phyloP scores from a whole-genome alignment of 1,140 invertebrate genomes.

The Acromyrmex charruanus region DNA sequence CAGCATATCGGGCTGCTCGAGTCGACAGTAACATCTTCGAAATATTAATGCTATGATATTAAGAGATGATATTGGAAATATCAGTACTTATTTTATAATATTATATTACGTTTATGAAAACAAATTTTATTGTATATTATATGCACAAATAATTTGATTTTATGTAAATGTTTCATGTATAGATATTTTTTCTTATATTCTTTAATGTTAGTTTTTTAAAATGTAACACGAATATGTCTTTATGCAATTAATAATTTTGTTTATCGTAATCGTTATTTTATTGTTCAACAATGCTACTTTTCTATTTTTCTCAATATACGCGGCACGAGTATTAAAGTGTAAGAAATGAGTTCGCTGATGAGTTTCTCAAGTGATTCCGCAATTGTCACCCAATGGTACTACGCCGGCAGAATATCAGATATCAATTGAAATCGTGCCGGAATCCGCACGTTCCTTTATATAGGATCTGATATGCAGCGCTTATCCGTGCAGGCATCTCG shows the following conservation, averaged over 20 bases:
- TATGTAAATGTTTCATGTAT: background rate
- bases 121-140: background rate
- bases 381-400: slow-evolving; percentile 56
- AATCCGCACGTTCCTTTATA: slow-evolving; percentile 78
- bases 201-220: background rate
- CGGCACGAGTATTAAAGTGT: background rate
- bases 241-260: background rate
- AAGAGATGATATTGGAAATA: background rate
- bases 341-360: background rate
- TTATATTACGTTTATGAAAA: background rate
- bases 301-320: background rate
- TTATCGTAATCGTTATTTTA: background rate
- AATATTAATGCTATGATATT: slow-evolving; percentile 37
- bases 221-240: background rate
- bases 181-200: background rate
- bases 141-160: background rate
- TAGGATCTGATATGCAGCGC: slow-evolving; percentile 34
- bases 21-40: slow-evolving; percentile 78
- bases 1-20: slow-evolving; percentile 81
- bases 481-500: slow-evolving; percentile 60
- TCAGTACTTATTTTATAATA: slow-evolving; percentile 12
- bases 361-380: background rate
- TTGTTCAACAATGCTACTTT: background rate
- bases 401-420: slow-evolving; percentile 50
- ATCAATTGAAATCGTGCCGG: slow-evolving; percentile 72